Conservation (phyloP, 2,888 invertebrate species). For the Dryocosmus kuriphilus region DNA sequence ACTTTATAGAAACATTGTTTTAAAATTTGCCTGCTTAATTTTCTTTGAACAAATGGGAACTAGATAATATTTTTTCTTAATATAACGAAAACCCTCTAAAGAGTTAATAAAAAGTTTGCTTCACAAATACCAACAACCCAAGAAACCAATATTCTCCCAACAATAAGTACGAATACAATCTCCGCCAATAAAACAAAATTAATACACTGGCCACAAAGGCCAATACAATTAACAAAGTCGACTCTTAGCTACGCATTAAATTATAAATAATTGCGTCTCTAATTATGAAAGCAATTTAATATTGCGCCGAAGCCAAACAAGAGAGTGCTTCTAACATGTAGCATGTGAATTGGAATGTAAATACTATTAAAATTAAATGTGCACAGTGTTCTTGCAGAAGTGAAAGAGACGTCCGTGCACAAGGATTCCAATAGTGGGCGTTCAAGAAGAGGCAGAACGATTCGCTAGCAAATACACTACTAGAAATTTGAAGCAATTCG, state of each 20-base stretch:
- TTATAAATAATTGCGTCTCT: not conserved
- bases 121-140: too few relatives aligned
- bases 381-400: slow-evolving; percentile 34
- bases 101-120: too few relatives aligned
- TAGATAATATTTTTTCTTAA: too few relatives aligned
- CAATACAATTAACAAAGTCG: not conserved
- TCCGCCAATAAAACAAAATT: too few relatives aligned
- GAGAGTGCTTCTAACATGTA: slow-evolving; percentile 18
- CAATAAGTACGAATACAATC: not conserved
- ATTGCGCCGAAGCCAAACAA: slow-evolving; percentile 20
- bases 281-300: not conserved
- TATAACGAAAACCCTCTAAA: too few relatives aligned
- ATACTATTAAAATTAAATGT: slow-evolving; percentile 23
- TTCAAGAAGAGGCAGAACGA: slow-evolving; percentile 38
- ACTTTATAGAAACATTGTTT: too few relatives aligned
- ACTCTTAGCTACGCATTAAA: not conserved
- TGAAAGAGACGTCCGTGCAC: not conserved
- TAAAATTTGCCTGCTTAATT: too few relatives aligned
- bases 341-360: slow-evolving; percentile 36
- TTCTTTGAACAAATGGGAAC: too few relatives aligned
- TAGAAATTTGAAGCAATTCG: slow-evolving; percentile 30
- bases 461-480: slow-evolving; percentile 30
- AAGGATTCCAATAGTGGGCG: slow-evolving; percentile 37
- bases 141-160: not conserved
- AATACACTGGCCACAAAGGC: too few relatives aligned